Base-by-base conservation (phyloP, 2,888 invertebrate species). In the Ditula angustiorana region DNA sequence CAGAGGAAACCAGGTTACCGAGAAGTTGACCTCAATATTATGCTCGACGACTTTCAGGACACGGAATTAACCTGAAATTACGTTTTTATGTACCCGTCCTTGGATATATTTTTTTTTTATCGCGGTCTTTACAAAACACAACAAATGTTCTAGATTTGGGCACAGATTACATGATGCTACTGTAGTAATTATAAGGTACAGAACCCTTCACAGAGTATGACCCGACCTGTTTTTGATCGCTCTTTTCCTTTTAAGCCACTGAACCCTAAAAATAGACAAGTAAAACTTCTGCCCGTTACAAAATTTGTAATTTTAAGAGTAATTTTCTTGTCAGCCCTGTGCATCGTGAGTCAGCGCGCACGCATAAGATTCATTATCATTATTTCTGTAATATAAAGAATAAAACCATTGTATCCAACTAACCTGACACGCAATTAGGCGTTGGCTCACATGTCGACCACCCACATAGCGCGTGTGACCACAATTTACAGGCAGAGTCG, bases 401-500 rank as follows among this genome's bases (percentile, higher is more conserved):
- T 41, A 64, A 64, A 59, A 64, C 33, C 44, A 59, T 33, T 21
- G 19, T 55, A 53, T 52, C 33, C 24, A 30, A 8, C 26, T 21
- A 28, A 23, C 53, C 16, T 35, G 47, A 59, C 19, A 59, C 26
- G 26, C 37, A 26, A 56, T 59, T 64, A 64, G 47, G 46, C 52
- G 57, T 50, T 52, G 41, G 59, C 58, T 52, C 52, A 44, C 78
- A 75, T 78, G 75, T 73, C 73, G 81, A 73, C 83, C 83, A 83
- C 83, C 81, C 83, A 81, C 75, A 67, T 68, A 70, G 72, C 63
- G 19, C 59, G 70, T 66, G 74, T 75, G 70, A 68, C 77, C 75
- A 78, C 24, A 37, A 46, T n/a, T 44, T 21, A 37, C 16, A 59
- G 24, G 53, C 55, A 19, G 26, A 19, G 33, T 8, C 49, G 16